phyloP scores from a whole-genome alignment of 1,140 invertebrate genomes.

The Drosophila varians region DNA sequence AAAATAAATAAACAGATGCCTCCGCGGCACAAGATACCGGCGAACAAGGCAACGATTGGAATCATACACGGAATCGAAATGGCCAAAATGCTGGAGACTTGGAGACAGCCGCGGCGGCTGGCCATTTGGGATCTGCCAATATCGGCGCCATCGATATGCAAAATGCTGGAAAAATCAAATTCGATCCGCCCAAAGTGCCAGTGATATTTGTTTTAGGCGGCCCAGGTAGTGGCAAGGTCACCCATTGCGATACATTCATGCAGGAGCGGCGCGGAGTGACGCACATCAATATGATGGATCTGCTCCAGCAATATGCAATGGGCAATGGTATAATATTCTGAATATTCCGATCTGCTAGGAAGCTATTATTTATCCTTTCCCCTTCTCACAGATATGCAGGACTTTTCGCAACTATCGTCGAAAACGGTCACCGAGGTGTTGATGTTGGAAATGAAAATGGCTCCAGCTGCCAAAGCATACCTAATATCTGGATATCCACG shows the following conservation, averaged over 20 bases:
- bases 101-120: constrained; percentile 28
- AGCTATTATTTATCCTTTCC: constrained; percentile 28
- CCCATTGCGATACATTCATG: constrained; percentile 94
- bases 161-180: constrained; percentile 91
- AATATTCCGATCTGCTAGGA: neutral
- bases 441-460: constrained; percentile 97
- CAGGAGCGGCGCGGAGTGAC: constrained; percentile 92
- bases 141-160: constrained; percentile 85
- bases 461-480: constrained; percentile 94
- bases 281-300: constrained; percentile 96
- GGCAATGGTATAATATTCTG: constrained; percentile 88
- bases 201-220: constrained; percentile 95
- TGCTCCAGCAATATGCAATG: constrained; percentile 93
- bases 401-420: constrained; percentile 92
- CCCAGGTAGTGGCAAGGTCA: constrained; percentile 96
- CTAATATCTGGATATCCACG: constrained; percentile 98
- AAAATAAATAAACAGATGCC: constrained; percentile 86
- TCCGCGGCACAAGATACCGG: constrained; percentile 88
- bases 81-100: constrained; percentile 53
- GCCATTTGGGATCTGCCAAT: constrained; percentile 57
- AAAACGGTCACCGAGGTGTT: constrained; percentile 94
- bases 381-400: constrained; percentile 88
- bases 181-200: constrained; percentile 91
- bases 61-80: constrained; percentile 79
- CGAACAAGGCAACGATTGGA: constrained; percentile 85